phyloP scores from a whole-genome alignment of 1,140 invertebrate genomes.

The Forficula auricularia region DNA sequence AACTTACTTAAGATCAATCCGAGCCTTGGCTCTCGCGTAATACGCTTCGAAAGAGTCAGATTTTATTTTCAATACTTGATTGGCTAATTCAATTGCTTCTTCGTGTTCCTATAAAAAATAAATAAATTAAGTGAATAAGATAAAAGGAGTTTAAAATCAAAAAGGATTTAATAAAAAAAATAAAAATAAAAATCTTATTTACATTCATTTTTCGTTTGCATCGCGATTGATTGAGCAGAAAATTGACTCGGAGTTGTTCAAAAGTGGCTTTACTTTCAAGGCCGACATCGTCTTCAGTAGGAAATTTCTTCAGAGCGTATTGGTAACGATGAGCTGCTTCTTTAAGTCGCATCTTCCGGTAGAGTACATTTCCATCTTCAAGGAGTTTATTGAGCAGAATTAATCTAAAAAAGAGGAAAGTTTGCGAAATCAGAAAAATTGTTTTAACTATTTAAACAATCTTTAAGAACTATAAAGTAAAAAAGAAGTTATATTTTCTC shows the following conservation, averaged over 20 bases:
- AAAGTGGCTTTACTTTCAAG: constrained; percentile 56
- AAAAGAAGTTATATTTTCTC: too few relatives aligned
- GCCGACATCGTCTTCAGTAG: constrained; percentile 33
- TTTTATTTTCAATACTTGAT: constrained; percentile 62
- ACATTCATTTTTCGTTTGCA: constrained; percentile 89
- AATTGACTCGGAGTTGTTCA: constrained; percentile 68
- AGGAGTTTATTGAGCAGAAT: constrained; percentile 88
- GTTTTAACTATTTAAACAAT: not conserved
- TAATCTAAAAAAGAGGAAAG: constrained; percentile 38
- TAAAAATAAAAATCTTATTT: too few relatives aligned
- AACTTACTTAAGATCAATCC: constrained; percentile 44
- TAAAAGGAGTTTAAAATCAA: not conserved
- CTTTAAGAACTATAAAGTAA: too few relatives aligned
- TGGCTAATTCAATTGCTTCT: constrained; percentile 71
- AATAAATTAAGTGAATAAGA: not conserved
- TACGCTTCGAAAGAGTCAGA: constrained; percentile 81
- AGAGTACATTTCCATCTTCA: constrained; percentile 87
- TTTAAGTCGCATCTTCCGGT: constrained; percentile 71
- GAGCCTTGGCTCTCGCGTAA: constrained; percentile 75
- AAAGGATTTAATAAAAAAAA: too few relatives aligned
- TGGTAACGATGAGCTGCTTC: constrained; percentile 90
- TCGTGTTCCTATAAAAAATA: constrained; percentile 45
- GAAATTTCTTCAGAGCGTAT: constrained; percentile 85
- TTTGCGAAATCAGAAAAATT: too few relatives aligned
- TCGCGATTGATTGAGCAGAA: constrained; percentile 73